Evolutionary conservation across 2,888 invertebrate species (phyloP).

Genomic region (Prenolepis imparis): DNA sequence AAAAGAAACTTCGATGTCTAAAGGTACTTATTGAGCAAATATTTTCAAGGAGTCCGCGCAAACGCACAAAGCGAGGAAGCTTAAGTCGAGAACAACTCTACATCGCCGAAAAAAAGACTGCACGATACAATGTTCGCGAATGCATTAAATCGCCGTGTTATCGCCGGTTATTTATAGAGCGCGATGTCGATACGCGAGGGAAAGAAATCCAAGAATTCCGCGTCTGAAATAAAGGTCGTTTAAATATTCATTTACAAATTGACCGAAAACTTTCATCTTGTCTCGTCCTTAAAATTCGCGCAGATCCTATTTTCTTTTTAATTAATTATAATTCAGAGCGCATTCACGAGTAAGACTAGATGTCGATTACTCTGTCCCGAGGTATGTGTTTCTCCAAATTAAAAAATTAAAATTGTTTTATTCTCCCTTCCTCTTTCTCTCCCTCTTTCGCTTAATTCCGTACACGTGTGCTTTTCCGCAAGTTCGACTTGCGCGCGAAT

Average conservation of each 20-base stretch:
- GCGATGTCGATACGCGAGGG: slow-evolving; percentile 32
- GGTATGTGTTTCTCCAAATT: background rate
- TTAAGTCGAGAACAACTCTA: background rate
- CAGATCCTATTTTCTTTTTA: background rate
- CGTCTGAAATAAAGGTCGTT: background rate
- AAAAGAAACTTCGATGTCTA: background rate
- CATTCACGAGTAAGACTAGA: background rate
- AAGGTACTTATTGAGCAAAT: background rate
- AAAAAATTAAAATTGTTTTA: background rate
- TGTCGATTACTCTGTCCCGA: background rate
- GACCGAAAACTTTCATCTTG: background rate
- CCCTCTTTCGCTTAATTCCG: background rate
- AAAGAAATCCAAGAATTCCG: slow-evolving; percentile 7
- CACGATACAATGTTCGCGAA: slow-evolving; percentile 12
- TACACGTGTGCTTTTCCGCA: background rate
- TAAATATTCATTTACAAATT: background rate
- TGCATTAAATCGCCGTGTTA: slow-evolving; percentile 46
- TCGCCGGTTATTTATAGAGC: slow-evolving; percentile 51
- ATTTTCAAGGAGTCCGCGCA: background rate
- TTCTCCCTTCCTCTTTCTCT: background rate
- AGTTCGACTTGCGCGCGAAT: slow-evolving; percentile 10
- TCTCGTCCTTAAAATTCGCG: background rate
- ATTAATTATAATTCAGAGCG: no score
- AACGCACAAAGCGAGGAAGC: background rate
- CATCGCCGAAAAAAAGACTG: slow-evolving; percentile 56